Evolutionary conservation across 2,888 invertebrate genomes (phyloP), one percentile per base, ranked within the genome.

Genomic region (Diarsia mendica): DNA sequence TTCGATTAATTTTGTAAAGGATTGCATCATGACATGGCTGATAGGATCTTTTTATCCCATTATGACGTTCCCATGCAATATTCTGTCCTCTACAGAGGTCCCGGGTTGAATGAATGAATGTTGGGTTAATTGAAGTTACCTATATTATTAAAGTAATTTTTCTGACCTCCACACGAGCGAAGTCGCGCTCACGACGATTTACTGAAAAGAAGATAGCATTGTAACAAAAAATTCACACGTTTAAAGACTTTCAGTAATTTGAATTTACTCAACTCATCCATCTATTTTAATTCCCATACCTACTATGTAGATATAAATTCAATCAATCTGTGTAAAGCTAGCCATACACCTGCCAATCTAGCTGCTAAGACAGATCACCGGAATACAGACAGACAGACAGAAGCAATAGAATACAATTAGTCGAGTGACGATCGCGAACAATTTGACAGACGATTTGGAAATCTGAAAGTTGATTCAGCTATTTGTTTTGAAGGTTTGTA

Each of bases 391-490:
- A 63, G 85, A 13, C 64, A 63, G 82, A 66, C 82, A 68, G 77
- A 15, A 71, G 73, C 82, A 73, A 76, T 85, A 81, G 82, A 77
- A 85, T 83, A 77, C 82, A 83, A 83, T 83, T 83, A 83, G 82
- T 71, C 65, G 51, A 68, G 51, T 69, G 81, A 69, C 72, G 39
- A 76, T 76, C 64, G 74, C 67, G 80, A 70, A 72, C 67, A 15
- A 76, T 76, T 70, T 65, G 51, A 72, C 64, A 66, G 67, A 71
- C 68, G 61, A 76, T 71, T 71, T 71, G 58, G 70, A 60, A 76
- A 75, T 73, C 76, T 20, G 39, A 46, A 66, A 46, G 63, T 75
- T 49, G 28, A 39, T 67, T n/a, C 28, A 23, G n/a, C 18, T 5
- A 49, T 39, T 48, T 67, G 33, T 55, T 18, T 74, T 72, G 49